phyloP scores from a whole-genome alignment of 2,888 invertebrate species.

The Lepidocyrtoides sp. region DNA sequence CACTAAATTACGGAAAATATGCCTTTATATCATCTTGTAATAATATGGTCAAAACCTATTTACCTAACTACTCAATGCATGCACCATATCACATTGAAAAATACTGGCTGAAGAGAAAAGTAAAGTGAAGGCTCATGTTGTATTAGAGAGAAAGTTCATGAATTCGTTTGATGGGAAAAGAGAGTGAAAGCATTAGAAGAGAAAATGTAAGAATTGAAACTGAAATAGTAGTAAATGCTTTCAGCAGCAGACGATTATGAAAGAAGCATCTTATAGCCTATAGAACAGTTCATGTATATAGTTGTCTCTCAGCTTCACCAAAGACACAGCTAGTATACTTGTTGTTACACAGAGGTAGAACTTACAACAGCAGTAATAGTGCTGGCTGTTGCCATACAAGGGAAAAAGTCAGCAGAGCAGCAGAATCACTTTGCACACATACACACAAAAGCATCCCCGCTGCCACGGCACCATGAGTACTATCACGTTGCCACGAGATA shows the following conservation, averaged over 20 bases:
- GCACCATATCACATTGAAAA: conserved; percentile 36
- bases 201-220: conserved; percentile 52
- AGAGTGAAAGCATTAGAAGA: conserved; percentile 38
- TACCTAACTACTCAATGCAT: conserved; percentile 54
- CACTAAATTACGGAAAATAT: neutral
- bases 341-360: neutral
- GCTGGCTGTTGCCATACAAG: neutral
- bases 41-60: conserved; percentile 52
- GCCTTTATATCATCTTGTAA: neutral
- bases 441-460: neutral
- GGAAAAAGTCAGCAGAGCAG: conserved; percentile 69
- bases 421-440: conserved; percentile 62
- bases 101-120: conserved; percentile 34
- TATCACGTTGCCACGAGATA: conserved; percentile 60
- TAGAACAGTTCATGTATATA: no score
- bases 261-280: conserved; percentile 6
- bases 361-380: neutral
- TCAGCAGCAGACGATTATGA: conserved; percentile 33
- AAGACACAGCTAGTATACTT: no score
- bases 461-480: conserved; percentile 28
- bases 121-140: conserved; percentile 58
- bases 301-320: neutral
- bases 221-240: conserved; percentile 50
- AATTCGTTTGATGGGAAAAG: conserved; percentile 43
- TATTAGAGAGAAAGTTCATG: conserved; percentile 54